Percentiles rank a stretch among this genome's conserved stretches.
Conservation (phyloP, 2,797 vertebrate genomes). For the Chaetophractus vellerosus region DNA sequence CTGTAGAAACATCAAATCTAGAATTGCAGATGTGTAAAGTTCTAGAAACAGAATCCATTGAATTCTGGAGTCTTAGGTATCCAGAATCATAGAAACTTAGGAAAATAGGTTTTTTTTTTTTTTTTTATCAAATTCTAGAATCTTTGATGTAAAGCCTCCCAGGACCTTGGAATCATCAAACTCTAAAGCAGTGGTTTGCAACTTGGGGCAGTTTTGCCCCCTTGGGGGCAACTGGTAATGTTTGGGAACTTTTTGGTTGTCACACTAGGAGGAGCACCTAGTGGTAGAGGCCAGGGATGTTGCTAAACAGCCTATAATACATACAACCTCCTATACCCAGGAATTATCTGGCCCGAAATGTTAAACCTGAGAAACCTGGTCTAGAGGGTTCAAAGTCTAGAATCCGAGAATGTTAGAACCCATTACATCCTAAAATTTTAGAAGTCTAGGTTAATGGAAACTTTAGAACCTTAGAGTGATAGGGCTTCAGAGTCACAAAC, state of each 20-base stretch:
- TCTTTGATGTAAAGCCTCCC: not conserved
- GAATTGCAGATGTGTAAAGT: not conserved
- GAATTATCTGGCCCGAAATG: not conserved
- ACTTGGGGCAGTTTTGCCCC: not conserved
- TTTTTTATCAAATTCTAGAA: not conserved
- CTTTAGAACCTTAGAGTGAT: not conserved
- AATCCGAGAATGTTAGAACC: not conserved
- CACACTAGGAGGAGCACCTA: accelerated
- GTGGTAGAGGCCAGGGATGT: not conserved
- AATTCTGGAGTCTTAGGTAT: not conserved
- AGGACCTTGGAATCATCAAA: not conserved
- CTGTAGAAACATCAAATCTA: not conserved
- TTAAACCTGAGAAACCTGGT: not conserved
- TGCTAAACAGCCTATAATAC: not conserved
- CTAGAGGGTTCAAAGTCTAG: not conserved
- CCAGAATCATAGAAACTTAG: not conserved
- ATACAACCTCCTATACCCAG: not conserved
- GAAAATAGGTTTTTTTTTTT: not conserved
- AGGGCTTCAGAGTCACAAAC: not conserved
- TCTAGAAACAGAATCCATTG: not conserved
- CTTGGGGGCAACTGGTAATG: not conserved
- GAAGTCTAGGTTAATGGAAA: not conserved
- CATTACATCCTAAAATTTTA: not conserved
- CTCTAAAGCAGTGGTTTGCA: not conserved
- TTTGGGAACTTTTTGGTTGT: not conserved